Percentiles rank a stretch among this genome's conserved stretches.
Evolutionary conservation across 35 echinoderm and acorn worm species (phyloP).

Genomic region (Apostichopus japonicus): DNA sequence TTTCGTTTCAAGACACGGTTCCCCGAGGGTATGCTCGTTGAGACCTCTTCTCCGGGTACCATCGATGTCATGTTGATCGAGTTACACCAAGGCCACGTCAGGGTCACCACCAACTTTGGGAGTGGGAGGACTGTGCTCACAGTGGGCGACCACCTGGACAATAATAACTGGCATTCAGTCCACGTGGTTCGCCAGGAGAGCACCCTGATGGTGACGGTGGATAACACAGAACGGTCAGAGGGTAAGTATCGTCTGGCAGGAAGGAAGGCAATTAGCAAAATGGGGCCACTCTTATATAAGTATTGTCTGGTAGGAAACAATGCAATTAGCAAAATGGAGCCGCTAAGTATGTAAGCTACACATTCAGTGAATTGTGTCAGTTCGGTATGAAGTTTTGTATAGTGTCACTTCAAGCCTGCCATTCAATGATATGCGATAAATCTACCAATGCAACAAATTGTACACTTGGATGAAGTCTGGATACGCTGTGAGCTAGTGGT

Average conservation of each 20-base stretch:
- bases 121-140: conserved; percentile 47
- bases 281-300: too few relatives aligned
- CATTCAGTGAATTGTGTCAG: too few relatives aligned
- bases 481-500: too few relatives aligned
- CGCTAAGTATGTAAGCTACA: too few relatives aligned
- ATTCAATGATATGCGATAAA: too few relatives aligned
- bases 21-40: conserved; percentile 76
- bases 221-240: conserved; percentile 67
- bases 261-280: too few relatives aligned
- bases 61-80: conserved; percentile 86
- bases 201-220: conserved; percentile 69
- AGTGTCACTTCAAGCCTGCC: too few relatives aligned
- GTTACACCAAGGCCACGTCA: conserved; percentile 60
- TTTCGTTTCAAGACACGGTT: conserved; percentile 84
- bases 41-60: conserved; percentile 60
- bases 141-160: conserved; percentile 75
- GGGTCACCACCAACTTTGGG: conserved; percentile 75
- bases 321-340: too few relatives aligned
- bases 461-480: too few relatives aligned
- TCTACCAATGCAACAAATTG: too few relatives aligned
- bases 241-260: conserved; percentile 56
- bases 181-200: conserved; percentile 64
- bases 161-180: conserved; percentile 91
- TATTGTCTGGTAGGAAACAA: too few relatives aligned
- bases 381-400: too few relatives aligned